phyloP scores from a whole-genome alignment of 2,797 vertebrate species.

The Sciurus carolinensis region DNA sequence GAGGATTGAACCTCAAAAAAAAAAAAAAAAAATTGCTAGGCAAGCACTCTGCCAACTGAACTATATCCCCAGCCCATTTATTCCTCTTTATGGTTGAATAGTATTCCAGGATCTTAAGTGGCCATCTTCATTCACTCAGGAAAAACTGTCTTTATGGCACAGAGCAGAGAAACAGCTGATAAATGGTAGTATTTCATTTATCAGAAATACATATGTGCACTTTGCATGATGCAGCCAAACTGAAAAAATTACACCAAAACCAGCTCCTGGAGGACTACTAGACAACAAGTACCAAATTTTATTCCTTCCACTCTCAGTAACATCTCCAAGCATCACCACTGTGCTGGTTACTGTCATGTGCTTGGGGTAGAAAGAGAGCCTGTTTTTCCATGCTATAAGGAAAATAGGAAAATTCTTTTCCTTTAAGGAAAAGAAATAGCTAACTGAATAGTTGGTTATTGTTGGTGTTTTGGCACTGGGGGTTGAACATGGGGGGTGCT shows the following conservation, averaged over 20 bases:
- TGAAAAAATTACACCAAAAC: background rate
- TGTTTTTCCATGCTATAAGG: background rate
- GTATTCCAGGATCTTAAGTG: background rate
- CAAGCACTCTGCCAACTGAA: no score
- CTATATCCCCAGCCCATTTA: background rate
- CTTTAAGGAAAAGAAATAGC: background rate
- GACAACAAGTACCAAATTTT: background rate
- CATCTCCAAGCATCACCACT: background rate
- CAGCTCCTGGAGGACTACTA: background rate
- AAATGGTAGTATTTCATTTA: background rate
- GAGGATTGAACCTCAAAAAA: no score
- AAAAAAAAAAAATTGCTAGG: no score
- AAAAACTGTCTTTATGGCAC: background rate
- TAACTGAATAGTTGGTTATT: background rate
- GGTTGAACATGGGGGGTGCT: no score
- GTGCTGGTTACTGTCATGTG: background rate
- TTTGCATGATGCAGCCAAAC: background rate
- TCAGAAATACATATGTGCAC: background rate
- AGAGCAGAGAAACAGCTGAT: background rate
- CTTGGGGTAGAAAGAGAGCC: background rate
- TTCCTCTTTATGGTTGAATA: background rate
- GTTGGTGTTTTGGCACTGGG: no score
- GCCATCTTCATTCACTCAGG: background rate
- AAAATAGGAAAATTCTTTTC: no score
- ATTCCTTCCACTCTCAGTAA: background rate